These are phyloP conservation scores for Xiphophorus hellerii DNA, from an alignment of 2,113 vertebrate genomes.

Conservation along the genomic window DNA sequence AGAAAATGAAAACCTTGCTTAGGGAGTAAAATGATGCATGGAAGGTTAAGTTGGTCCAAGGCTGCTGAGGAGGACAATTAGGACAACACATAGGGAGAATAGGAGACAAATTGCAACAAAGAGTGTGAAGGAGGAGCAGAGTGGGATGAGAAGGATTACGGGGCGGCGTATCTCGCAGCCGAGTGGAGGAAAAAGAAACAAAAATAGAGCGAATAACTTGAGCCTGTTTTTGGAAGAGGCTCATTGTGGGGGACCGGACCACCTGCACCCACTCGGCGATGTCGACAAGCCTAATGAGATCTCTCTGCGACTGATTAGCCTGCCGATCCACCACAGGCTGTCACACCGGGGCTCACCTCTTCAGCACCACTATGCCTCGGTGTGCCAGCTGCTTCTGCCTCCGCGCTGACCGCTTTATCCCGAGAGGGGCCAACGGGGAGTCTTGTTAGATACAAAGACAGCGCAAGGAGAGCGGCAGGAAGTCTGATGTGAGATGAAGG, in stretches of 20 bases:
- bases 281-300: conserved; percentile 42
- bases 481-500: conserved; percentile 34
- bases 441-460: conserved; percentile 15
- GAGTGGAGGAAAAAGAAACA: conserved; percentile 46
- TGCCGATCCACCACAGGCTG: conserved; percentile 7
- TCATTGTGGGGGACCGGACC: conserved; percentile 28
- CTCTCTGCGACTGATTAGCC: conserved; percentile 49
- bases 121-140: conserved; percentile 58
- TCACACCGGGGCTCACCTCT: conserved; percentile 31
- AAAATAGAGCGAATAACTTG: conserved; percentile 51
- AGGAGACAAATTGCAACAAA: conserved; percentile 59
- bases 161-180: conserved; percentile 22
- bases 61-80: conserved; percentile 45
- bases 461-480: conserved; percentile 7
- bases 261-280: conserved; percentile 37
- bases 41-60: conserved; percentile 32
- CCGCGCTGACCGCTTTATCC: conserved; percentile 34
- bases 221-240: conserved; percentile 34
- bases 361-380: conserved; percentile 9
- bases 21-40: conserved; percentile 12
- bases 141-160: conserved; percentile 62
- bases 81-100: conserved; percentile 38
- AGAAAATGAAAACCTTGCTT: conserved; percentile 41
- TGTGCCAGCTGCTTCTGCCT: conserved; percentile 7
- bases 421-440: conserved; percentile 17